Conservation (phyloP, 2,113 vertebrate species). For the Hydrolagus affinis region DNA sequence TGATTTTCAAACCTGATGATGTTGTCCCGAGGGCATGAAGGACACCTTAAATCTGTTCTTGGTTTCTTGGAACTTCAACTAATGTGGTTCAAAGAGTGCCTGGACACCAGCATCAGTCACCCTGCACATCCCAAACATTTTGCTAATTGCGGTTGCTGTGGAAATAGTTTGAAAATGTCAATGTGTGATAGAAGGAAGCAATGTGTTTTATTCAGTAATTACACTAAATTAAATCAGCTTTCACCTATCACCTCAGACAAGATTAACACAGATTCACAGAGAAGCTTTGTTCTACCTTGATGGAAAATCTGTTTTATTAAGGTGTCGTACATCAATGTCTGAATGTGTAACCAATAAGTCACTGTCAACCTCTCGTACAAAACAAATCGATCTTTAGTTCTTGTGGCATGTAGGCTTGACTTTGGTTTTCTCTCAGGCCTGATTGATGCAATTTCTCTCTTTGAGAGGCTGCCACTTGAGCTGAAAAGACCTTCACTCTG, state of each 20-base stretch:
- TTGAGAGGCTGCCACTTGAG: not conserved
- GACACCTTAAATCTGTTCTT: no score
- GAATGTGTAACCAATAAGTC: not conserved
- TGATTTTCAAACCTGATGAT: no score
- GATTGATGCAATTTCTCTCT: not conserved
- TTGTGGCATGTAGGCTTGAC: not conserved
- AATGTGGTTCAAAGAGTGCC: no score
- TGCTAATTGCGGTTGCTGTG: no score
- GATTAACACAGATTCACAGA: conserved; percentile 5
- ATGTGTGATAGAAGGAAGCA: not conserved
- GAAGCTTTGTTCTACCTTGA: not conserved
- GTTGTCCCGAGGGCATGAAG: no score
- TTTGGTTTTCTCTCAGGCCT: conserved; percentile 3
- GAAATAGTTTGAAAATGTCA: not conserved
- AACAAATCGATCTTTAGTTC: not conserved
- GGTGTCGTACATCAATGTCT: not conserved
- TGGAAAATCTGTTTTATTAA: not conserved
- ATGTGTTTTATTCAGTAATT: not conserved
- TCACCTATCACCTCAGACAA: not conserved
- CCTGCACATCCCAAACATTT: no score
- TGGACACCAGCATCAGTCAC: no score
- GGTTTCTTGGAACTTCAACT: no score
- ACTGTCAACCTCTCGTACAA: not conserved
- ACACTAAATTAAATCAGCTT: not conserved
- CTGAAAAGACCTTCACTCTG: not conserved